Conservation (phyloP, 2,797 vertebrate genomes). For the Fistularia tabacaria region DNA sequence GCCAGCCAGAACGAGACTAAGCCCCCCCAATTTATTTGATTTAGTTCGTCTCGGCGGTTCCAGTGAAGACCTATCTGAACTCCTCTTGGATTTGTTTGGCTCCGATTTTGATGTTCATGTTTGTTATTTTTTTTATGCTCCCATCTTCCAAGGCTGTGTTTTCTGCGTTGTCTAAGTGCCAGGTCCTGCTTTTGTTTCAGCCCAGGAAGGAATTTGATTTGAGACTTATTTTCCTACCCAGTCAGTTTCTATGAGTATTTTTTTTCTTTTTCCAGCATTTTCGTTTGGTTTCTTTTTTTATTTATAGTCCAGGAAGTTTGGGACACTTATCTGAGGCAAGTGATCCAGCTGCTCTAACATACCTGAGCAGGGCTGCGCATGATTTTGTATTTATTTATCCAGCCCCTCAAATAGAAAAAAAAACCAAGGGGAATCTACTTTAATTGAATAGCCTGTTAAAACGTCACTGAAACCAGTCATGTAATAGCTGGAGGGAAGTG, state of each 20-base stretch:
- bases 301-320: slow-evolving; percentile 48
- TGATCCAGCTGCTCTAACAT: slow-evolving; percentile 39
- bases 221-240: slow-evolving; percentile 58
- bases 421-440: neutral
- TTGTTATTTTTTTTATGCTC: slow-evolving; percentile 53
- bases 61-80: slow-evolving; percentile 66
- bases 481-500: slow-evolving; percentile 34
- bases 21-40: slow-evolving; percentile 70
- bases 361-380: slow-evolving; percentile 55
- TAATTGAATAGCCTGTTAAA: slow-evolving; percentile 39
- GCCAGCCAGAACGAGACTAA: slow-evolving; percentile 58
- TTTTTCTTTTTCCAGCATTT: no score
- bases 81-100: slow-evolving; percentile 64
- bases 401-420: slow-evolving; percentile 11
- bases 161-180: slow-evolving; percentile 51
- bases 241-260: slow-evolving; percentile 44
- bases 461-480: slow-evolving; percentile 32
- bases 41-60: slow-evolving; percentile 65
- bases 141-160: slow-evolving; percentile 52
- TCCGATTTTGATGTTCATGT: slow-evolving; percentile 59
- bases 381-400: slow-evolving; percentile 46
- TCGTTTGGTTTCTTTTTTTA: slow-evolving; percentile 21
- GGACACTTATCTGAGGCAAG: slow-evolving; percentile 52
- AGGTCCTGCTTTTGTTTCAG: slow-evolving; percentile 60
- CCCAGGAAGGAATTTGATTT: slow-evolving; percentile 56